phyloP scores from a whole-genome alignment of 1,140 invertebrate species.

The Pseudachorutes palmiensis region DNA sequence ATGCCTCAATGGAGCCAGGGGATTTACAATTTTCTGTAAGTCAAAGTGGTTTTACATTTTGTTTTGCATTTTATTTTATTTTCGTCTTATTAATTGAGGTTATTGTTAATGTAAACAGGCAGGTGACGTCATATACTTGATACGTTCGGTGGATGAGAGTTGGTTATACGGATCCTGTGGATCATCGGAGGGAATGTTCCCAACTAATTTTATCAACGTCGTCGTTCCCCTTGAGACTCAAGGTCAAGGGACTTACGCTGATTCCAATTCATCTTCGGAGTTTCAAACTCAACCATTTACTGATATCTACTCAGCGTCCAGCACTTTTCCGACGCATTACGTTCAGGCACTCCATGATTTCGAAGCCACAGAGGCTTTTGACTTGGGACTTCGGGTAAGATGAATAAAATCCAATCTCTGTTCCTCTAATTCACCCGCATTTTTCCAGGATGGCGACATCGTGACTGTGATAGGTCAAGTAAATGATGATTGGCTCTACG shows the following conservation, averaged over 20 bases:
- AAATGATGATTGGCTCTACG: slow-evolving; percentile 72
- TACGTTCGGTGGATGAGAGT: slow-evolving; percentile 61
- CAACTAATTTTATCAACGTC: slow-evolving; percentile 65
- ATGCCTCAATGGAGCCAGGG: slow-evolving; percentile 56
- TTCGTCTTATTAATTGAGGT: neutral
- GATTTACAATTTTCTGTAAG: slow-evolving; percentile 65
- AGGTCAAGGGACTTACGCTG: neutral
- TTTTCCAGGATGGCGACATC: slow-evolving; percentile 55
- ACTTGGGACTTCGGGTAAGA: slow-evolving; percentile 6
- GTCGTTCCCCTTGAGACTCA: slow-evolving; percentile 51
- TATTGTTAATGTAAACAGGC: slow-evolving; percentile 45
- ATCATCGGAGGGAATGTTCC: slow-evolving; percentile 67
- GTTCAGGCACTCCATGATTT: neutral
- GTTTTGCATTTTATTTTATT: neutral
- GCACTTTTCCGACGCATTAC: neutral
- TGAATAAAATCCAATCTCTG: neutral
- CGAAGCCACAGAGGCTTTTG: neutral
- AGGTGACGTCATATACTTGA: slow-evolving; percentile 59
- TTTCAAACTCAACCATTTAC: neutral
- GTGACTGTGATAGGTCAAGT: slow-evolving; percentile 62
- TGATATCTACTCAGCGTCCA: slow-evolving; percentile 2
- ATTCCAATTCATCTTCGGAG: neutral
- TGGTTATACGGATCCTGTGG: slow-evolving; percentile 64
- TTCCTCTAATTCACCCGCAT: neutral
- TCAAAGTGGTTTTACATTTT: slow-evolving; percentile 2